Conservation (phyloP, 2,888 invertebrate genomes). For the Drosophila neoperkinsi region DNA sequence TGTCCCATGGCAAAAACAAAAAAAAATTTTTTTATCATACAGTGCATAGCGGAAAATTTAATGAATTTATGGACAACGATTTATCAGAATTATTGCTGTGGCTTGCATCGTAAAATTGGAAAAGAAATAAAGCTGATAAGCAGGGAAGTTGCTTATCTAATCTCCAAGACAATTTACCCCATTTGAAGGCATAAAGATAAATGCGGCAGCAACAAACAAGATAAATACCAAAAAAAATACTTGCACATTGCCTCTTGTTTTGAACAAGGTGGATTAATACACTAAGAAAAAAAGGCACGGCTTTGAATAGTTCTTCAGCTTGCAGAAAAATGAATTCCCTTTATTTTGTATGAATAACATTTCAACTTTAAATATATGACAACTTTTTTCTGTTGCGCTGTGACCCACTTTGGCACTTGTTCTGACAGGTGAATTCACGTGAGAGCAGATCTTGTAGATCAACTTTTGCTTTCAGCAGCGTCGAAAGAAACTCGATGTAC, state of each 20-base stretch:
- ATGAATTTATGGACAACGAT: neutral
- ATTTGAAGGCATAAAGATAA: slow-evolving; percentile 56
- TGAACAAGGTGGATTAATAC: slow-evolving; percentile 13
- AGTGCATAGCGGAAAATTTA: neutral
- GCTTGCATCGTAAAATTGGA: slow-evolving; percentile 41
- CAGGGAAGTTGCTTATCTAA: slow-evolving; percentile 54
- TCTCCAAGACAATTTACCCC: slow-evolving; percentile 33
- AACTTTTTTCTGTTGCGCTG: neutral
- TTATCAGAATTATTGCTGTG: slow-evolving; percentile 10
- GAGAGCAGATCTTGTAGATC: slow-evolving; percentile 22
- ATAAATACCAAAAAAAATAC: slow-evolving; percentile 36
- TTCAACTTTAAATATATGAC: neutral
- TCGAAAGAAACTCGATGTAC: slow-evolving; percentile 22
- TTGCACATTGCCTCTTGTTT: slow-evolving; percentile 13
- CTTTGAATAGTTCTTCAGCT: neutral
- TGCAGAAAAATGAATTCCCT: neutral
- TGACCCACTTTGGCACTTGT: slow-evolving; percentile 35
- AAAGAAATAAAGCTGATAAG: slow-evolving; percentile 20
- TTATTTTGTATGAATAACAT: neutral
- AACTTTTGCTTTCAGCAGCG: slow-evolving; percentile 68
- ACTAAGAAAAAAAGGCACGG: neutral
- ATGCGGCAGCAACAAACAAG: slow-evolving; percentile 51
- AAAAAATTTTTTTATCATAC: neutral
- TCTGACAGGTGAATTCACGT: slow-evolving; percentile 35
- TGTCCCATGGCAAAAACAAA: slow-evolving; percentile 21